Base-by-base conservation (phyloP, 2,797 vertebrate genomes). In the Syngnathus acus region DNA sequence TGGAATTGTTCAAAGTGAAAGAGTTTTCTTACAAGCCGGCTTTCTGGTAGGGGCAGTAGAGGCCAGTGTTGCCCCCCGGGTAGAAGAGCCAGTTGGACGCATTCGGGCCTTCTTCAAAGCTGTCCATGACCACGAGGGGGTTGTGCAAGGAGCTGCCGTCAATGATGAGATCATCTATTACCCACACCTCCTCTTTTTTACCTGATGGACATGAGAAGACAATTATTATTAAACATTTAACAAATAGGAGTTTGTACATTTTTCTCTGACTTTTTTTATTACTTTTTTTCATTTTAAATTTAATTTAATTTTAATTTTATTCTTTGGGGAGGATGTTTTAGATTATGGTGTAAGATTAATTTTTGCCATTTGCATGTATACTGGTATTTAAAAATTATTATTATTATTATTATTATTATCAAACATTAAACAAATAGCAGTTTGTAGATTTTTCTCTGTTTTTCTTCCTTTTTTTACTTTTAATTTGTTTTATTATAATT, bases 171-270 rank as follows among this genome's bases (percentile, higher is more conserved):
- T 99, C 92, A 88, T 99, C 97, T 65, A 99, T 91, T 76, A 98
- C 95, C 97, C 97, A 99, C 67, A 99, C 95, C 86, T 99, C 97
- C 87, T 99, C 97, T 85, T 97, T 98, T 82, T 98, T 97, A 77
- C 96, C 97, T 98, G 80, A 55, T 80, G 54, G 54, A 75, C 48
- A 83, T 16, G 62, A 61, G 14, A 71, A 66, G 19, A 57, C 6
- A 11, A 17, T 65, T 0, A 66, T 71, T 45, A 48, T 75, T 60
- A 72, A 6, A 69, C 11, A 64, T 2, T 45, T 9, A 53, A 68
- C 42, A 48, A 55, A 61, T 68, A 2, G 1, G 14, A 58, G 6
- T 38, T 38, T 58, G 53, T 32, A 13, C 4, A 14, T 13, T 39
- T 53, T 61, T 45, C 9, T 21, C 13, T 64, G 32, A 21, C 7